Conservation (phyloP, 2,113 vertebrate species). For the Ictalurus furcatus region DNA sequence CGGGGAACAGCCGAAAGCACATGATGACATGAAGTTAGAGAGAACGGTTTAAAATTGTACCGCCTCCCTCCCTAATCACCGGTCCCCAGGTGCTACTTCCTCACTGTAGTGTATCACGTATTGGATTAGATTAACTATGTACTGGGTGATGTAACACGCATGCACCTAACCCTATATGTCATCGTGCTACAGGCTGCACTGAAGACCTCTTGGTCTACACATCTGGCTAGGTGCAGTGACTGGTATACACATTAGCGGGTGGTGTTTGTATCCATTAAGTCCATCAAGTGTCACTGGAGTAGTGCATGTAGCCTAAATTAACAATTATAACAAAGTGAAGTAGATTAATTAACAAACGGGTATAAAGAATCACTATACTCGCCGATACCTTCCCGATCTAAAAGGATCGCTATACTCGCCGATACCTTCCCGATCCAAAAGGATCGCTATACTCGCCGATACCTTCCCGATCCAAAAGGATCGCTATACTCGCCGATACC, state of each 20-base stretch:
- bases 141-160: no score
- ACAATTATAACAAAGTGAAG: neutral
- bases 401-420: no score
- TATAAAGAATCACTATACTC: neutral
- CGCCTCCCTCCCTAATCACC: neutral
- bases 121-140: no score
- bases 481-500: no score
- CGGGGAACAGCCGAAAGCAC: no score
- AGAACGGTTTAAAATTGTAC: neutral
- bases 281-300: neutral
- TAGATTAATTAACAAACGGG: neutral
- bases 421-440: no score
- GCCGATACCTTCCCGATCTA: no score
- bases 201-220: neutral
- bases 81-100: neutral
- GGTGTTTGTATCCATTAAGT: neutral
- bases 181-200: no score
- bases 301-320: neutral
- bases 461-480: no score
- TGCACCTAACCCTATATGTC: no score
- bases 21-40: neutral
- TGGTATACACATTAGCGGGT: neutral
- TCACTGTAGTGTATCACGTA: no score
- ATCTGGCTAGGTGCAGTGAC: neutral
- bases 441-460: no score